A percentile compares a stretch with the other conserved stretches of the same genome.
Evolutionary conservation across 2,113 vertebrate genomes (phyloP).

Genomic region (Hydropotes inermis): DNA sequence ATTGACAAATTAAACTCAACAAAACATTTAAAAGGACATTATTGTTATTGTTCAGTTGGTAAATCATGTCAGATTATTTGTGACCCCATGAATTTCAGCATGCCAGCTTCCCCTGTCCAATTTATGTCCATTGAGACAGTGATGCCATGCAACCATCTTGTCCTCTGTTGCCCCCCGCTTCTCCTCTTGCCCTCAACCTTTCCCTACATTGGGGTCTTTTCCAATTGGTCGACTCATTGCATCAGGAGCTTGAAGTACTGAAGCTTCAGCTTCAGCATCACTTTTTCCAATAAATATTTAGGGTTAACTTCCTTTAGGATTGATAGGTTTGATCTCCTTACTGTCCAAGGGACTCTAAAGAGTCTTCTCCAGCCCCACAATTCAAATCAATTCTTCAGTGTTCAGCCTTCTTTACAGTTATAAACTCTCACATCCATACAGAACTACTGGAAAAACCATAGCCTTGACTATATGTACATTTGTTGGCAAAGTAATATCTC

Average conservation of each 20-base stretch:
- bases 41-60: neutral
- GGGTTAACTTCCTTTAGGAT: neutral
- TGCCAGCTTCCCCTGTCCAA: neutral
- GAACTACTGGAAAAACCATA: neutral
- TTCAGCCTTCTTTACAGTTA: neutral
- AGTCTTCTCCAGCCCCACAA: neutral
- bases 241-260: neutral
- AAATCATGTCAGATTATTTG: neutral
- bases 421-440: neutral
- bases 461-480: neutral
- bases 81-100: neutral
- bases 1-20: neutral
- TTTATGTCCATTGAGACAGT: neutral
- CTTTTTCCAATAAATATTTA: neutral
- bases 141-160: neutral
- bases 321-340: neutral
- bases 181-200: neutral
- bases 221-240: neutral
- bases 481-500: neutral
- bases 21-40: neutral
- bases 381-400: accelerated
- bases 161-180: neutral
- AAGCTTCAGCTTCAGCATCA: neutral
- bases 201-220: neutral
- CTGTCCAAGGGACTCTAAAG: neutral